Percentiles rank a stretch among this genome's conserved stretches.
Conservation (phyloP, 2,797 vertebrate genomes). For the Epinephelus coioides region DNA sequence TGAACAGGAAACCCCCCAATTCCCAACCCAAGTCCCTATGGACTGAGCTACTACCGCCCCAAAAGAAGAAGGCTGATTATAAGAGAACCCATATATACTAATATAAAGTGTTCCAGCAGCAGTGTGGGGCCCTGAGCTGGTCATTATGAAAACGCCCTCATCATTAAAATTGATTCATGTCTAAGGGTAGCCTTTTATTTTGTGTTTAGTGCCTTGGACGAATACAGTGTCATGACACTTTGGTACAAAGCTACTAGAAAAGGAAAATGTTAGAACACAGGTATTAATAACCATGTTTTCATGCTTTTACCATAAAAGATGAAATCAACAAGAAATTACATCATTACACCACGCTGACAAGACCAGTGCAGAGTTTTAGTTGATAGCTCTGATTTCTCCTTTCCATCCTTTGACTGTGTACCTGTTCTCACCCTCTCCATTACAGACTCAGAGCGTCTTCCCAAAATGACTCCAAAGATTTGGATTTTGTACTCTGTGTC, state of each 20-base stretch:
- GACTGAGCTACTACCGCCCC: too few relatives aligned
- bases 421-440: constrained; percentile 91
- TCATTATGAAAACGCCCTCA: constrained; percentile 7
- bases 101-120: constrained; percentile 9
- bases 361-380: constrained; percentile 33
- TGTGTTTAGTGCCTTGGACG: constrained; percentile 24
- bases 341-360: constrained; percentile 34
- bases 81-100: constrained; percentile 3
- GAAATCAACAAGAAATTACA: constrained; percentile 13
- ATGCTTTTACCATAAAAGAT: constrained; percentile 62
- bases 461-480: constrained; percentile 91
- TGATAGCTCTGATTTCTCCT: background rate
- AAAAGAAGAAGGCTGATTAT: too few relatives aligned
- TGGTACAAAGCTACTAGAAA: constrained; percentile 60
- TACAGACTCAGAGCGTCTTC: constrained; percentile 90
- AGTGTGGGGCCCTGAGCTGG: constrained; percentile 22
- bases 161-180: background rate
- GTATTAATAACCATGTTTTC: constrained; percentile 27
- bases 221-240: background rate
- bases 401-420: constrained; percentile 79
- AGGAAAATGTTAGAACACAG: constrained; percentile 32
- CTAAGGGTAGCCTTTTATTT: background rate
- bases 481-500: constrained; percentile 92
- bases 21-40: too few relatives aligned
- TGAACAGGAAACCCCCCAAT: too few relatives aligned